phyloP scores from a whole-genome alignment of 2,888 invertebrate species.

The Acanthopleura granulata region DNA sequence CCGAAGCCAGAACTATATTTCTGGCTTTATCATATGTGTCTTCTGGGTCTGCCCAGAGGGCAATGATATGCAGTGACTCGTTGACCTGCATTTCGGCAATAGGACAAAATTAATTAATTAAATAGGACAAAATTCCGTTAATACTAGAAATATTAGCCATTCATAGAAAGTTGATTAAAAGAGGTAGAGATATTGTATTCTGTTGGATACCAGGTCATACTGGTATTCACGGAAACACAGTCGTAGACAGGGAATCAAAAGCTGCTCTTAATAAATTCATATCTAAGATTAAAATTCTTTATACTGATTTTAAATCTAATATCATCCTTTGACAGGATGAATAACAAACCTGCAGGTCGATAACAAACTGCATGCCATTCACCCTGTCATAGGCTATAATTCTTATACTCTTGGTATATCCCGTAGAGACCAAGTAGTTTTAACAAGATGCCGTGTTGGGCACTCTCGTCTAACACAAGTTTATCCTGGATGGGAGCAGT shows the following conservation, averaged over 20 bases:
- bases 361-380: too few relatives aligned
- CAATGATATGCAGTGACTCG: neutral
- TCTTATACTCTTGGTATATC: too few relatives aligned
- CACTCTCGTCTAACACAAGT: too few relatives aligned
- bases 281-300: neutral
- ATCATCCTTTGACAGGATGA: too few relatives aligned
- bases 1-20: neutral
- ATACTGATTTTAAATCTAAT: neutral
- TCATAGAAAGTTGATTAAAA: neutral
- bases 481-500: too few relatives aligned
- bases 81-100: neutral
- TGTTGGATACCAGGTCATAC: neutral
- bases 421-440: too few relatives aligned
- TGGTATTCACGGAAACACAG: neutral
- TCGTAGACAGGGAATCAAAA: neutral
- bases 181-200: neutral
- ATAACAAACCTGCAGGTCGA: too few relatives aligned
- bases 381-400: too few relatives aligned
- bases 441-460: too few relatives aligned
- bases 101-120: neutral
- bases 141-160: neutral
- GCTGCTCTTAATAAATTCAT: neutral
- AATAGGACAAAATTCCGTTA: neutral
- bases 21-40: neutral
- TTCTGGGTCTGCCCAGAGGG: neutral